Evolutionary conservation across 37 sponge, comb jelly and placozoan species (phyloP).

Genomic region (Halisarca cf. caerulea): DNA sequence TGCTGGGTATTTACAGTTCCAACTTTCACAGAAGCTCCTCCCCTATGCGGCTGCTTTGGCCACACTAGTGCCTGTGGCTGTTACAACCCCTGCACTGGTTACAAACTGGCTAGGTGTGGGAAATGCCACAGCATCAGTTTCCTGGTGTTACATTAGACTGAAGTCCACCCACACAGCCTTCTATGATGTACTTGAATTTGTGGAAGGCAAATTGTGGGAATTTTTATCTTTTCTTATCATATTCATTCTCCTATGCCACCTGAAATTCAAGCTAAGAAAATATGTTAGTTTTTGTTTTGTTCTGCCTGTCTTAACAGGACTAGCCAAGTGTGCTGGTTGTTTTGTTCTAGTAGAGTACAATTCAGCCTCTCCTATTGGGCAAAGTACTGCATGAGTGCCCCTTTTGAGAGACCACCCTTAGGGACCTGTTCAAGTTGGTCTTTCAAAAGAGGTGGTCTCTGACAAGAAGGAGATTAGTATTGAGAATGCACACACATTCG

Average conservation of each 20-base stretch:
- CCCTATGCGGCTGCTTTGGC: constrained; percentile 39
- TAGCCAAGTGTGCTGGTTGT: too few species aligned
- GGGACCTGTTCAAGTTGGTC: too few species aligned
- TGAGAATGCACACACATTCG: too few species aligned
- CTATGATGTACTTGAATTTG: constrained; percentile 1
- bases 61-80: constrained; percentile 30
- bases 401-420: too few species aligned
- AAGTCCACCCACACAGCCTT: background rate
- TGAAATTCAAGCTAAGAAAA: background rate
- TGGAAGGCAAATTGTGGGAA: constrained; percentile 13
- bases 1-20: background rate
- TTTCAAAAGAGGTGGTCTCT: too few species aligned
- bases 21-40: constrained; percentile 23
- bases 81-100: background rate
- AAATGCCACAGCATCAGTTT: background rate
- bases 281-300: background rate
- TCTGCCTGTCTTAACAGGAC: too few species aligned
- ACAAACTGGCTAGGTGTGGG: constrained; percentile 13
- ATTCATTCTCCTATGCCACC: background rate
- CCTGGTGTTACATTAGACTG: constrained; percentile 20
- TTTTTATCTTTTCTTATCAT: background rate
- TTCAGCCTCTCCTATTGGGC: too few species aligned
- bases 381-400: too few species aligned
- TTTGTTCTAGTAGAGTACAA: too few species aligned
- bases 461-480: too few species aligned